A percentile compares a stretch with the other conserved stretches of the same genome.
These are phyloP conservation scores for Ceratina japonica DNA, from an alignment of 1,140 invertebrate species.

Conservation along the genomic window DNA sequence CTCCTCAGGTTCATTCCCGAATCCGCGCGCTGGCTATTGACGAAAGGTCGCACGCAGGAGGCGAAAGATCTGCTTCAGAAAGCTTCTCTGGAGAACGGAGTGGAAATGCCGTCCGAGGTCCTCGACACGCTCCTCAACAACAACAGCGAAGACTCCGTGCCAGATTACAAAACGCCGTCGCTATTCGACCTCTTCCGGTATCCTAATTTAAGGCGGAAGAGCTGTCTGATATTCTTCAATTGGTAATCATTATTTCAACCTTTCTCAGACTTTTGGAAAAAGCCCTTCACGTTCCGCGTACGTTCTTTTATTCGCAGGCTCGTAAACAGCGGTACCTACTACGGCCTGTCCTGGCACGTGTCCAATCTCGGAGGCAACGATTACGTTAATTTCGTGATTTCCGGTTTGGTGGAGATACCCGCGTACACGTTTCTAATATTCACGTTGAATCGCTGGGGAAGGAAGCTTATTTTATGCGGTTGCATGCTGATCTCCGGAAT, in stretches of 20 bases:
- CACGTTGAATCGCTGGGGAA: slow-evolving; percentile 86
- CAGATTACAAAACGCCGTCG: slow-evolving; percentile 78
- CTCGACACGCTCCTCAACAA: slow-evolving; percentile 80
- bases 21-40: slow-evolving; percentile 89
- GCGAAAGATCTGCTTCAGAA: slow-evolving; percentile 85
- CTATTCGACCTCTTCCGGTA: slow-evolving; percentile 86
- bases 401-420: slow-evolving; percentile 88
- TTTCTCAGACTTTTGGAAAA: background rate
- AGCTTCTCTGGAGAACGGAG: slow-evolving; percentile 85
- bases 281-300: background rate
- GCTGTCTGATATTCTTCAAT: slow-evolving; percentile 87
- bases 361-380: slow-evolving; percentile 86
- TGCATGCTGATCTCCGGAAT: slow-evolving; percentile 86
- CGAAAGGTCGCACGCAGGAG: slow-evolving; percentile 86
- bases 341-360: slow-evolving; percentile 90
- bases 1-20: slow-evolving; percentile 87
- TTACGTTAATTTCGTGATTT: slow-evolving; percentile 88
- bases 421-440: slow-evolving; percentile 86
- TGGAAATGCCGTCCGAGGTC: slow-evolving; percentile 80
- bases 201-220: slow-evolving; percentile 85
- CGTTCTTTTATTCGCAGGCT: slow-evolving; percentile 81
- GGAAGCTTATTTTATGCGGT: slow-evolving; percentile 84
- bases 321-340: slow-evolving; percentile 89
- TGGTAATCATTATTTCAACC: slow-evolving; percentile 80
- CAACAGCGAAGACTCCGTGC: slow-evolving; percentile 73